A percentile compares a stretch with the other conserved stretches of the same genome.
phyloP scores from a whole-genome alignment of 2,888 invertebrate genomes.

The Dynastes hyllus region DNA sequence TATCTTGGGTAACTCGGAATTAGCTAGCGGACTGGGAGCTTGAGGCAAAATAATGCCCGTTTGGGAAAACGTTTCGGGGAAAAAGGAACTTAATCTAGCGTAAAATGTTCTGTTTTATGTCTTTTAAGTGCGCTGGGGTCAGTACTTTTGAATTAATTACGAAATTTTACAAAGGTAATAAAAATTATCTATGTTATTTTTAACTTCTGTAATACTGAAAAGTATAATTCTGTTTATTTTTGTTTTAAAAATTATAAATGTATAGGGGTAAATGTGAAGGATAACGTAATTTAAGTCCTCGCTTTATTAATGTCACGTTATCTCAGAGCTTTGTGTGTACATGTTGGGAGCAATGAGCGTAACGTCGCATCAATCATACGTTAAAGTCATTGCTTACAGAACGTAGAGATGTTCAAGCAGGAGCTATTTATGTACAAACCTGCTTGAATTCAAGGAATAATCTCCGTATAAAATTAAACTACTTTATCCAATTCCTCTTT shows the following conservation, averaged over 20 bases:
- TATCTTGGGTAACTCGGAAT: not conserved
- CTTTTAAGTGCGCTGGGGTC: not conserved
- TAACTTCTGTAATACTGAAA: not conserved
- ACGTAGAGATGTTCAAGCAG: not conserved
- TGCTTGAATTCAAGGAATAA: no score
- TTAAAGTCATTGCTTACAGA: not conserved
- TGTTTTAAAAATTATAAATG: not conserved
- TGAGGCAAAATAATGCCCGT: not conserved
- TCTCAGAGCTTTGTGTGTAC: not conserved
- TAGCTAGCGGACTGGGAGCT: not conserved
- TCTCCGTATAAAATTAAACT: no score
- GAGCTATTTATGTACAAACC: not conserved
- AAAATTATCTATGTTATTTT: not conserved
- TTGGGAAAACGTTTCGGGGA: constrained; percentile 2
- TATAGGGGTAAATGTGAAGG: not conserved
- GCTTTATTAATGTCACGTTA: not conserved
- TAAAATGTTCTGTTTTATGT: not conserved
- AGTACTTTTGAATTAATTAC: not conserved
- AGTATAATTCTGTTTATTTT: not conserved
- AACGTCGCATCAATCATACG: not conserved
- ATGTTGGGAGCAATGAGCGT: not conserved
- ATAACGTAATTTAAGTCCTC: not conserved
- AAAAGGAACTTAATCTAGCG: not conserved
- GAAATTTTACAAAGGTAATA: not conserved
- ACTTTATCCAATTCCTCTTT: no score